Percentiles rank a stretch among this genome's conserved stretches.
Evolutionary conservation across 2,888 invertebrate species (phyloP).

Genomic region (Agriopis leucophaearia): DNA sequence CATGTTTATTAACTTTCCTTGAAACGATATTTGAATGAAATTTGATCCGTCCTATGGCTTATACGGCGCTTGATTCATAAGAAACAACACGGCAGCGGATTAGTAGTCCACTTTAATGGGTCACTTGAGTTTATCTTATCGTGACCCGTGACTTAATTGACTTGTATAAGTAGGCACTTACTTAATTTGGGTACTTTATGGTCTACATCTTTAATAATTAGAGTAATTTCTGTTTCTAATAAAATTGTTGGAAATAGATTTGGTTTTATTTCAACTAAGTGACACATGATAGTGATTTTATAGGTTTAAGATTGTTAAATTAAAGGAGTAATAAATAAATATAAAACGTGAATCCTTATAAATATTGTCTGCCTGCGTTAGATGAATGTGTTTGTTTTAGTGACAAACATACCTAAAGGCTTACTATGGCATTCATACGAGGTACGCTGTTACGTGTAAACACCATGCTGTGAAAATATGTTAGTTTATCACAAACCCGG

Average conservation of each 20-base stretch:
- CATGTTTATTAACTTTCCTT: constrained; percentile 1
- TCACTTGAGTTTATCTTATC: neutral
- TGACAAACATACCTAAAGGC: constrained; percentile 36
- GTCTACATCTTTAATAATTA: no score
- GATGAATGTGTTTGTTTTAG: constrained; percentile 43
- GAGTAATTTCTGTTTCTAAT: no score
- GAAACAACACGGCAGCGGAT: neutral
- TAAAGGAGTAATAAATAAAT: no score
- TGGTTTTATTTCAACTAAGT: no score
- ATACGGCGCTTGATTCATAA: neutral
- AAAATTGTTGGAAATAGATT: no score
- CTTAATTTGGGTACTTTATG: no score
- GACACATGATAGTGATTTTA: no score
- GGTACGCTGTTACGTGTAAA: constrained; percentile 24
- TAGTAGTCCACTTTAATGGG: neutral
- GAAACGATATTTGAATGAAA: constrained; percentile 5
- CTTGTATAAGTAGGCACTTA: no score
- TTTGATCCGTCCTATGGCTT: neutral
- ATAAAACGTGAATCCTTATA: no score
- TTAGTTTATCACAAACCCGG: no score
- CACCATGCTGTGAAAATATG: neutral
- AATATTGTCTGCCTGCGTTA: constrained; percentile 27
- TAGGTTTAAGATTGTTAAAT: no score
- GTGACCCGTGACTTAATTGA: neutral
- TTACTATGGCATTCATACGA: constrained; percentile 17